Evolutionary conservation across 2,888 invertebrate genomes (phyloP), one percentile per base, ranked within the genome.

Genomic region (Acanthosepion lycidas): DNA sequence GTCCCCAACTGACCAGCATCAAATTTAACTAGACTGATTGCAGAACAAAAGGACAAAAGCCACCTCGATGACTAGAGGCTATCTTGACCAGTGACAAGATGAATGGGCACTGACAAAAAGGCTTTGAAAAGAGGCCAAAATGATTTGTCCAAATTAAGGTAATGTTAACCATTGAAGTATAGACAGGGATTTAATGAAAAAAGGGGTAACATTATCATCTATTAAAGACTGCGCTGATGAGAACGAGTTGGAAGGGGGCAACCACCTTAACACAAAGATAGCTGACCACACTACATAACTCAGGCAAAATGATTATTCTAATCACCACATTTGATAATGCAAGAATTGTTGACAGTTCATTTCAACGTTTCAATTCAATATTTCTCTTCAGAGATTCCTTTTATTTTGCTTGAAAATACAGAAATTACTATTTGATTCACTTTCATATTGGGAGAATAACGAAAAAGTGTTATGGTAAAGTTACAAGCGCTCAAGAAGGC

Each of bases 41-140:
- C 78, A n/a, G 12, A 78, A 78, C n/a, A 78, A 78, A 78, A 78
- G 78, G 78, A 78, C 78, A 78, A 78, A 78, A 33, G 78, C 78
- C 78, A 78, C 78, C n/a, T 33, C 4, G 18, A 78, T 78, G 33
- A 18, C 78, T 18, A n/a, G 78, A 33, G 78, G 78, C 78, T 78
- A 78, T 78, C 78, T 78, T 78, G 78, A 78, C 78, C 78, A 78
- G n/a, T 78, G 78, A 78, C n/a, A n/a, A 33, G n/a, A 78, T 78
- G 78, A 78, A 78, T 78, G 78, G n/a, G 0, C n/a, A 33, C 5
- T n/a, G n/a, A 78, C 78, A 78, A 33, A 78, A 78, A n/a, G 78
- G 33, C n/a, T 78, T 78, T 78, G 33, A n/a, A 33, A n/a, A 78
- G 78, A 78, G 78, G n/a, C 78, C 78, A 78, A 33, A 78, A 78